A percentile compares a stretch with the other conserved stretches of the same genome.
phyloP scores from a whole-genome alignment of 1,140 invertebrate genomes.

The Drosophila arawakana region DNA sequence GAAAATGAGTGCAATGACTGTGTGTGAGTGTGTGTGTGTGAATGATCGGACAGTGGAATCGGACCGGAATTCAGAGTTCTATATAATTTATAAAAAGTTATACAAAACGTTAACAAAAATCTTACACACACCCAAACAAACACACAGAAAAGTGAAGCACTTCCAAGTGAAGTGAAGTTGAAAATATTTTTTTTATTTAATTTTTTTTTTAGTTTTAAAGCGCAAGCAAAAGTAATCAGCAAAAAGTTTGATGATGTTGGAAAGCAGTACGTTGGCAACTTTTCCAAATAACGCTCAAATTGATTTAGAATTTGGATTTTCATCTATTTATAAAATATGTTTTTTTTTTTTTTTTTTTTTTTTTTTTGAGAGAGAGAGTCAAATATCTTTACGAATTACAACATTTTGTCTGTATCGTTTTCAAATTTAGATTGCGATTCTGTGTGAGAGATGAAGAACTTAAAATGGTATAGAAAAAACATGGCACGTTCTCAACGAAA shows the following conservation, averaged over 20 bases:
- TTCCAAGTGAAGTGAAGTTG: not conserved
- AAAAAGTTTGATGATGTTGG: conserved; percentile 22
- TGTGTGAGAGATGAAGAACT: conserved; percentile 40
- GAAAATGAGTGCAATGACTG: not conserved
- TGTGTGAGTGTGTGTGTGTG: not conserved
- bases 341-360: conserved; percentile 55
- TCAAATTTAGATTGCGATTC: conserved; percentile 13
- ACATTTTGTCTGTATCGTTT: conserved; percentile 23
- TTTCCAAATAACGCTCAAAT: conserved; percentile 72
- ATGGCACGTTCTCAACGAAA: conserved; percentile 65
- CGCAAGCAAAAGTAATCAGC: conserved; percentile 42
- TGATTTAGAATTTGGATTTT: conserved; percentile 17
- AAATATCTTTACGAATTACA: conserved; percentile 44
- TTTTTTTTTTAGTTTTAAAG: conserved; percentile 11
- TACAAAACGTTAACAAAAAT: conserved; percentile 34
- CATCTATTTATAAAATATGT: not conserved
- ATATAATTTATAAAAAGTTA: conserved; percentile 7
- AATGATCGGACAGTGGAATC: conserved; percentile 8
- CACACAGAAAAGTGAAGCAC: conserved; percentile 7
- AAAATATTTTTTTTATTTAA: not conserved
- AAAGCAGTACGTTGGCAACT: conserved; percentile 59
- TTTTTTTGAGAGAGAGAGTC: conserved; percentile 48
- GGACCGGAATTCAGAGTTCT: conserved; percentile 2
- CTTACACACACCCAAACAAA: not conserved
- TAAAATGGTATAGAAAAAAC: conserved; percentile 52